phyloP scores from a whole-genome alignment of 2,113 vertebrate genomes.

The Sardina pilchardus region DNA sequence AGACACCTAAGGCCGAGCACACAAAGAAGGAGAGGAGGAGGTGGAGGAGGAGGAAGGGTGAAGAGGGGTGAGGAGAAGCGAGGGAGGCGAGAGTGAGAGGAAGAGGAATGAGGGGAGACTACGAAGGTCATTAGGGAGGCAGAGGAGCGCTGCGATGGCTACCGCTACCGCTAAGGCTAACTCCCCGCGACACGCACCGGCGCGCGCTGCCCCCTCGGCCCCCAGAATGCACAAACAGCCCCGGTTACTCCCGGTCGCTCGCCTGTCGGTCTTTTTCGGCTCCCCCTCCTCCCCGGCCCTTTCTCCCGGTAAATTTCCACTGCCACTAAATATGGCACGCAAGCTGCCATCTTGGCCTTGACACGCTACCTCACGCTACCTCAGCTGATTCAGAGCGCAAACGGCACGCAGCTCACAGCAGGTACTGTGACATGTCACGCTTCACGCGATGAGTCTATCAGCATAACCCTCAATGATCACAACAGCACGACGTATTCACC shows the following conservation, averaged over 20 bases:
- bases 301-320: conserved; percentile 19
- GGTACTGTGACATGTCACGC: not conserved
- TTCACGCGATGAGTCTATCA: not conserved
- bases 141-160: not conserved
- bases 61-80: not conserved
- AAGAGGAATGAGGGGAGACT: conserved; percentile 18
- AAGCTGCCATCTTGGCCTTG: conserved; percentile 21
- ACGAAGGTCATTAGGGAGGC: conserved; percentile 28
- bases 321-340: conserved; percentile 1
- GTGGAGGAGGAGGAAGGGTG: too few species aligned
- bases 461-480: not conserved
- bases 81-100: conserved; percentile 16
- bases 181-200: not conserved
- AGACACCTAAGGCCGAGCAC: not conserved
- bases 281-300: not conserved
- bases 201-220: not conserved
- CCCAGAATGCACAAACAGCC: not conserved
- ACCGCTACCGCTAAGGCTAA: not conserved
- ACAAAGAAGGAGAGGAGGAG: not conserved
- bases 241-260: not conserved
- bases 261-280: not conserved
- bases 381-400: not conserved
- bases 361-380: not conserved
- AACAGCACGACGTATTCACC: not conserved
- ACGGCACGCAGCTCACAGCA: not conserved